Evolutionary conservation across 2,797 vertebrate genomes (phyloP), one percentile per base, ranked within the genome.

Genomic region (Scyliorhinus canicula): DNA sequence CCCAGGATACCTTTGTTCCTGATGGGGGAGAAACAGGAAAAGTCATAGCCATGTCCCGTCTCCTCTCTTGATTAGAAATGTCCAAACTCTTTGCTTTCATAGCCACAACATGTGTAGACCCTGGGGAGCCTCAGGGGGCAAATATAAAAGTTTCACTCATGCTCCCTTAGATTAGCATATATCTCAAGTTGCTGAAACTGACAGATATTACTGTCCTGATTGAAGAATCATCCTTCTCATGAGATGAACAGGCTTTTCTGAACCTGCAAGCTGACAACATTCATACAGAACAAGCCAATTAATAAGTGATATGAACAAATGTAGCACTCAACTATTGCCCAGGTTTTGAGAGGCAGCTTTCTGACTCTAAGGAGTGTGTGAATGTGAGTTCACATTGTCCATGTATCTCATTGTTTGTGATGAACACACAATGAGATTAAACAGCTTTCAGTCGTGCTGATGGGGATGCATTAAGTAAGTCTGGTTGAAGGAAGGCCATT

Each of bases 1-100:
- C 98, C 98, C 95, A 93, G 97, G 95, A 99, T 97, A 71, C 97
- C 96, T 96, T 96, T 96, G 93, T 95, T 95, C 91, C 98, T 99
- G 24, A 95, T 60, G 85, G 96, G 95, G 26, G 40, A 55, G 88
- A 96, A 95, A 67, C 3, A 60, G 94, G 57, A 91, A 95, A 65
- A 65, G 88, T 91, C 60, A 63, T 31, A 4, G 77, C 40, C 2
- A 91, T 65, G 14, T 40, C 44, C 57, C 63, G 57, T 26, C 14
- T 16, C 28, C 28, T 12, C 85, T 57, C 85, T 35, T n/a, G 2
- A n/a, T 88, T 55, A 88, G 31, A 57, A 31, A 19, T 6, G 28
- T 57, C 55, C 85, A 88, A 88, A 57, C 31, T 19, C 31, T 35
- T 47, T 88, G 50, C 26, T 40, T 55, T 86, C 84, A 52, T 55